These are phyloP conservation scores for Leptatherina wallacei DNA, from an alignment of 2,797 vertebrate species.

Conservation along the genomic window DNA sequence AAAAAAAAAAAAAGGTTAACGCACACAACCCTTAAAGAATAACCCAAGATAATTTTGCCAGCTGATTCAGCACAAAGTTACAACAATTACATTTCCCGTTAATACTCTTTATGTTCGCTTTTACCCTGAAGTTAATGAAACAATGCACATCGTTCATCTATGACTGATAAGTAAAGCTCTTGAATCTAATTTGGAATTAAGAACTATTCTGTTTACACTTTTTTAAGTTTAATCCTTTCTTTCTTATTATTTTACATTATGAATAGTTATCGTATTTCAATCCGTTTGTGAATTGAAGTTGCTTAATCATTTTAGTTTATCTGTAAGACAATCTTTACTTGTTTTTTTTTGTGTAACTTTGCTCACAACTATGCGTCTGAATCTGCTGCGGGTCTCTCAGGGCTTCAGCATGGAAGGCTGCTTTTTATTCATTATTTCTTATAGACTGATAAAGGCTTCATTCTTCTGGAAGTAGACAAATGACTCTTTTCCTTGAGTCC, in stretches of 20 bases:
- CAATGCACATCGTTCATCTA: too few relatives aligned
- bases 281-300: background rate
- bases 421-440: background rate
- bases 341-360: background rate
- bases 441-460: background rate
- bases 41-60: too few relatives aligned
- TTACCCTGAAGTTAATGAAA: slow-evolving; percentile 5
- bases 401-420: background rate
- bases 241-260: background rate
- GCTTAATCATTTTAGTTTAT: too few relatives aligned
- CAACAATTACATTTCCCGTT: background rate
- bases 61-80: slow-evolving; percentile 4
- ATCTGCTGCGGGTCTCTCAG: background rate
- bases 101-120: slow-evolving; percentile 20
- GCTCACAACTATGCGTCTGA: background rate
- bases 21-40: background rate
- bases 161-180: background rate
- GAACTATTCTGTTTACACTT: background rate
- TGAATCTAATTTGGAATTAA: background rate
- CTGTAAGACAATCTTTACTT: background rate
- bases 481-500: too few relatives aligned
- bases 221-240: background rate
- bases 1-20: slow-evolving; percentile 18
- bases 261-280: background rate
- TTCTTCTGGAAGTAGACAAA: background rate